These are phyloP conservation scores for Atta colombica DNA, from an alignment of 1,140 invertebrate genomes.

Conservation along the genomic window DNA sequence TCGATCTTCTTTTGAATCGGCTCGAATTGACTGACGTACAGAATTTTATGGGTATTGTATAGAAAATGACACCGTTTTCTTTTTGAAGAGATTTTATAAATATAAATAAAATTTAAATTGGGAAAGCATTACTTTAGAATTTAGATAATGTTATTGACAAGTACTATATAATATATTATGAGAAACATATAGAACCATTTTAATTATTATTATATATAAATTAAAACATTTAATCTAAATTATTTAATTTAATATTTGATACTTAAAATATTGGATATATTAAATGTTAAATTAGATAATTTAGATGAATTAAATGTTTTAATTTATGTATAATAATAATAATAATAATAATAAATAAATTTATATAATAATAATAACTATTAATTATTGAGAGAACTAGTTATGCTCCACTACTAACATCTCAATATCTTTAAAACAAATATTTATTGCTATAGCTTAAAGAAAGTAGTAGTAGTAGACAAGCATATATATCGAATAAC, in stretches of 20 bases:
- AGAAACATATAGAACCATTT: not conserved
- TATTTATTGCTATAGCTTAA: not conserved
- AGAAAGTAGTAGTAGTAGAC: not conserved
- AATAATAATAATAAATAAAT: no score
- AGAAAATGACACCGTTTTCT: not conserved
- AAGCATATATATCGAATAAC: not conserved
- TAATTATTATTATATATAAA: not conserved
- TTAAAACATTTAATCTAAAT: not conserved
- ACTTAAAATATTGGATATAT: not conserved
- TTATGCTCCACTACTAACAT: not conserved
- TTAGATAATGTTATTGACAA: not conserved
- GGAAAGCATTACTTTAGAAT: not conserved
- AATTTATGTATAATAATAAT: not conserved
- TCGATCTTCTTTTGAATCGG: not conserved
- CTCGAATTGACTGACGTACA: not conserved
- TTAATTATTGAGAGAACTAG: not conserved
- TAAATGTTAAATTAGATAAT: not conserved
- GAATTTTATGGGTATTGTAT: constrained; percentile 7
- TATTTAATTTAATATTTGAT: not conserved
- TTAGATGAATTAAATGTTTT: not conserved
- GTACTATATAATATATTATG: constrained; percentile 4
- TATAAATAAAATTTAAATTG: no score
- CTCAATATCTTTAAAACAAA: not conserved
- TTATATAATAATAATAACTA: not conserved
- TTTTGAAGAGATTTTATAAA: not conserved